Percentiles rank a stretch among this genome's conserved stretches.
Conservation (phyloP, 2,113 vertebrate species). For the Hydrochoerus hydrochaeris region DNA sequence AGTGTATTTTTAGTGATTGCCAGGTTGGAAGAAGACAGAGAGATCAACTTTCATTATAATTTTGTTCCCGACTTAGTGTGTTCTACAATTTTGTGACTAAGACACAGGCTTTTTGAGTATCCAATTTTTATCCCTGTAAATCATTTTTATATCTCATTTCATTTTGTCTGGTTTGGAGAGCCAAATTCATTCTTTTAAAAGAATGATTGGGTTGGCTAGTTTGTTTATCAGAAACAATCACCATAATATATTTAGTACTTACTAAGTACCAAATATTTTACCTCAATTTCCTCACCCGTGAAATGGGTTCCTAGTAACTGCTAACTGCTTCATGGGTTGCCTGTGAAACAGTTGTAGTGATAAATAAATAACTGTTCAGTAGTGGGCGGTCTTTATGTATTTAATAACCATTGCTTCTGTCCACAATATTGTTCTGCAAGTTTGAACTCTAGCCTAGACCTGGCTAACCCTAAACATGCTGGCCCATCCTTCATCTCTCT, state of each 20-base stretch:
- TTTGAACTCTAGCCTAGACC: background rate
- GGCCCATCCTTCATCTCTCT: background rate
- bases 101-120: background rate
- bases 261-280: background rate
- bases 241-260: background rate
- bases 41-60: background rate
- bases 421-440: background rate
- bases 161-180: background rate
- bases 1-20: background rate
- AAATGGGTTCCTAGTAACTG: background rate
- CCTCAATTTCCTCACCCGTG: conserved; percentile 27
- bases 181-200: background rate
- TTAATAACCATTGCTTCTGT: background rate
- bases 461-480: background rate
- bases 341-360: background rate
- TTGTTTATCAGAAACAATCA: background rate
- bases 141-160: conserved; percentile 9
- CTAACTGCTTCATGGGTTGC: background rate
- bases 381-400: background rate
- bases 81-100: background rate
- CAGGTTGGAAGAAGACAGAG: background rate
- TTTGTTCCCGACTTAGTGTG: background rate
- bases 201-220: background rate
- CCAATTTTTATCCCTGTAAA: background rate
- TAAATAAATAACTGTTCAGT: background rate